phyloP scores from a whole-genome alignment of 2,113 vertebrate species.

The Oryzias woworae region DNA sequence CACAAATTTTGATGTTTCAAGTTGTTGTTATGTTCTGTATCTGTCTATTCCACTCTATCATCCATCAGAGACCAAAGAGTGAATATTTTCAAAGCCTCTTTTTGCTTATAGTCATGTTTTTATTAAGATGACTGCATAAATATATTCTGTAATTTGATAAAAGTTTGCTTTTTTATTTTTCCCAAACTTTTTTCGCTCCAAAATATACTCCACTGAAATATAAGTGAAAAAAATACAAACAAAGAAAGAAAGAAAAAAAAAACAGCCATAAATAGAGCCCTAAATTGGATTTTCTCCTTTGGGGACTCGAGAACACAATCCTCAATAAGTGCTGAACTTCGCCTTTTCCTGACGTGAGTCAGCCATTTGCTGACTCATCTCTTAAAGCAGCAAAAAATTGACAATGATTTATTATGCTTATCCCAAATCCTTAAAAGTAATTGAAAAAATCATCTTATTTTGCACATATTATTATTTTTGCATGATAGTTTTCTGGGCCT shows the following conservation, averaged over 20 bases:
- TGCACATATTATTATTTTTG: not conserved
- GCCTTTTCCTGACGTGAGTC: slow-evolving; percentile 1
- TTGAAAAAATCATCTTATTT: slow-evolving; percentile 3
- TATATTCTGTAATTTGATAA: too few species aligned
- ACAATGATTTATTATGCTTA: slow-evolving; percentile 8
- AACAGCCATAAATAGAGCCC: not conserved
- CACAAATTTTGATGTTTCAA: too few species aligned
- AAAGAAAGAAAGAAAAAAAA: not conserved
- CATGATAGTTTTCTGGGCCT: not conserved
- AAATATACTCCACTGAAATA: not conserved
- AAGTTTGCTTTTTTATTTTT: not conserved
- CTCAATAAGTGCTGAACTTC: not conserved
- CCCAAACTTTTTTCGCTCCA: not conserved
- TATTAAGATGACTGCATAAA: too few species aligned
- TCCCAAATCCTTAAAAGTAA: not conserved
- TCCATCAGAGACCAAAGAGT: too few species aligned
- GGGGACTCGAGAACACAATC: not conserved
- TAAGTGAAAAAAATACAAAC: not conserved
- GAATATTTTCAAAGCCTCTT: too few species aligned
- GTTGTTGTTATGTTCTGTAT: too few species aligned
- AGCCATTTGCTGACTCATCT: not conserved
- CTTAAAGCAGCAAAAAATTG: not conserved
- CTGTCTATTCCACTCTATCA: too few species aligned
- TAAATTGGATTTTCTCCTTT: not conserved
- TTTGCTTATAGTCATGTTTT: too few species aligned